Evolutionary conservation across 1,140 invertebrate species (phyloP).

Genomic region (Drosophila santomea): DNA sequence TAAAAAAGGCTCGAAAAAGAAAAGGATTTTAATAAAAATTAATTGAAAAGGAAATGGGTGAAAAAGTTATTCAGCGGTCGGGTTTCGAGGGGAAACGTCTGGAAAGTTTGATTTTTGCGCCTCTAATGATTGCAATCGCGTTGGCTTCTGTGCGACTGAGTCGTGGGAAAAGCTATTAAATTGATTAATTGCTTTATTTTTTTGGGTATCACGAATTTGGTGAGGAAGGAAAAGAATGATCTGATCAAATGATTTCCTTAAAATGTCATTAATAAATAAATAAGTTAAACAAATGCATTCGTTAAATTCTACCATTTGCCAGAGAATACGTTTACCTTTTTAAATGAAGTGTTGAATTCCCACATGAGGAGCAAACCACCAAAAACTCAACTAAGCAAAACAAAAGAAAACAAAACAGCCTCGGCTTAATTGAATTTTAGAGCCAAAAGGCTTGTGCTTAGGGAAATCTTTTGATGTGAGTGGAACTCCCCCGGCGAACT

Average conservation of each 20-base stretch:
- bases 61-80: conserved; percentile 2
- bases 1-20: conserved; percentile 21
- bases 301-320: neutral
- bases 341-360: neutral
- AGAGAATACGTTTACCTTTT: too few relatives aligned
- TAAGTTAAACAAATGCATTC: too few relatives aligned
- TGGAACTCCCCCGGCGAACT: conserved; percentile 1
- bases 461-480: conserved; percentile 26
- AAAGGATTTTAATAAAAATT: conserved; percentile 68
- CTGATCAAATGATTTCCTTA: too few relatives aligned
- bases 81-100: conserved; percentile 35
- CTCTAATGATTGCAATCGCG: conserved; percentile 18
- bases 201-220: neutral
- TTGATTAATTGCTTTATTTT: conserved; percentile 41
- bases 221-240: too few relatives aligned
- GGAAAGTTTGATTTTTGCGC: conserved; percentile 57
- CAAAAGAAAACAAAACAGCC: conserved; percentile 1
- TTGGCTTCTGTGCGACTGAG: conserved; percentile 18
- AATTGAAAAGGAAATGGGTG: conserved; percentile 67
- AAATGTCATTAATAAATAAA: too few relatives aligned
- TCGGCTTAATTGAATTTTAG: conserved; percentile 7
- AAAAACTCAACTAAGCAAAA: neutral
- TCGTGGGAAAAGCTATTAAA: conserved; percentile 31
- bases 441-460: conserved; percentile 5
- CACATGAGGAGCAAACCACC: neutral